Evolutionary conservation across 2,888 invertebrate species (phyloP).

Genomic region (Synanthedon tipuliformis): DNA sequence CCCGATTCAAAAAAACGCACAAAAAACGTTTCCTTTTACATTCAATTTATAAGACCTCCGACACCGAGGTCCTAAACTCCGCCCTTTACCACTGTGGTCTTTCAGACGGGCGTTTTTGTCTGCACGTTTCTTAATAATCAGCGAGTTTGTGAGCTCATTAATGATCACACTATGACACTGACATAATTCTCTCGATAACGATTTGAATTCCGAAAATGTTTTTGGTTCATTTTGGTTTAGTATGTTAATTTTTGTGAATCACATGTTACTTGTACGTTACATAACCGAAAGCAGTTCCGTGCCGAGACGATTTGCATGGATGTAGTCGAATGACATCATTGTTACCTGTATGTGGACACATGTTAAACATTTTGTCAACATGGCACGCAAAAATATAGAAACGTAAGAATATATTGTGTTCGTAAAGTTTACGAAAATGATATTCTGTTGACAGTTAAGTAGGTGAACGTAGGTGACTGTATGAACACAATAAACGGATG

Average conservation of each 20-base stretch:
- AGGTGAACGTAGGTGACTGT: slow-evolving; percentile 7
- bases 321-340: slow-evolving; percentile 21
- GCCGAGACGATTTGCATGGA: slow-evolving; percentile 24
- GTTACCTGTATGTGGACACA: slow-evolving; percentile 6
- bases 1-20: slow-evolving; percentile 27
- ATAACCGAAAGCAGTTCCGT: slow-evolving; percentile 23
- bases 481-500: slow-evolving; percentile 8
- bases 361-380: slow-evolving; percentile 6
- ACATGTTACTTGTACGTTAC: slow-evolving; percentile 7
- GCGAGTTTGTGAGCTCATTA: slow-evolving; percentile 24
- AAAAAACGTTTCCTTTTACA: slow-evolving; percentile 61
- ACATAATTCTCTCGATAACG: not conserved
- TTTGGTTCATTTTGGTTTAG: not conserved
- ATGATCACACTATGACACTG: slow-evolving; percentile 2
- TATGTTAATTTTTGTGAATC: slow-evolving; percentile 1
- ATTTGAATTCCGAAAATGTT: not conserved
- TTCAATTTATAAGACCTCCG: slow-evolving; percentile 65
- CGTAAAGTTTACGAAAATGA: slow-evolving; percentile 1
- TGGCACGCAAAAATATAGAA: slow-evolving; percentile 6
- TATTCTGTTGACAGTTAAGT: slow-evolving; percentile 7
- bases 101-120: slow-evolving; percentile 55
- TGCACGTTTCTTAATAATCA: slow-evolving; percentile 32
- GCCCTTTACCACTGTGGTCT: slow-evolving; percentile 25
- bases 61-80: slow-evolving; percentile 49
- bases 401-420: not conserved